Conservation (phyloP, 2,797 vertebrate genomes). For the Pseudochirops corinnae region DNA sequence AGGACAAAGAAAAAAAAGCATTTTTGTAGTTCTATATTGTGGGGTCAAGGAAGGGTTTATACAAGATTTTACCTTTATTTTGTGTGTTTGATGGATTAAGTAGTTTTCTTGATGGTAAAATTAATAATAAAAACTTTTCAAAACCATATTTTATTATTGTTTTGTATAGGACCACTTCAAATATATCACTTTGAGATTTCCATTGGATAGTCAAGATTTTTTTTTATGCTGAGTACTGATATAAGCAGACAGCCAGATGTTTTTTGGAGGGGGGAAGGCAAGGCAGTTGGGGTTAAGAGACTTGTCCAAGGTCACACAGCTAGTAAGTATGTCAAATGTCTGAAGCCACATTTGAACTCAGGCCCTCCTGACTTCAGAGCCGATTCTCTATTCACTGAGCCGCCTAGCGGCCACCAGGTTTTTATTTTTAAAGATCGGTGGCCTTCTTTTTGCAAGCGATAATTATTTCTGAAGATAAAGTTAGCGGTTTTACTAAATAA, state of each 20-base stretch:
- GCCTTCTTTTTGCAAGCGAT: background rate
- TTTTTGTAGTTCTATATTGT: background rate
- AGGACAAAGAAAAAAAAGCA: background rate
- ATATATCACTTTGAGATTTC: constrained; percentile 19
- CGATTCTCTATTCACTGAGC: no score
- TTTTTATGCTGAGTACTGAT: constrained; percentile 7
- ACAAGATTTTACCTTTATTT: background rate
- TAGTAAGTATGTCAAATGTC: no score
- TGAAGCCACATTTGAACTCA: no score
- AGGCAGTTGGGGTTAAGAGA: no score
- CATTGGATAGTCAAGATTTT: constrained; percentile 27
- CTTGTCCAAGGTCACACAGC: no score
- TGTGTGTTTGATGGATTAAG: background rate
- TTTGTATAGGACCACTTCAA: constrained; percentile 44
- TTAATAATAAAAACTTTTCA: background rate
- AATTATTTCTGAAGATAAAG: background rate
- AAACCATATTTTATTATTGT: background rate
- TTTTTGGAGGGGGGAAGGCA: no score
- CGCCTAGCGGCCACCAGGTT: no score
- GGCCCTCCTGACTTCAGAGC: no score
- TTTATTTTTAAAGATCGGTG: background rate
- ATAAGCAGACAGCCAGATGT: background rate
- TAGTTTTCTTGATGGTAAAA: background rate
- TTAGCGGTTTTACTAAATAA: background rate
- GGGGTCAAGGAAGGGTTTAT: background rate